Conservation (phyloP, 2,113 vertebrate species). For the Lophius piscatorius region DNA sequence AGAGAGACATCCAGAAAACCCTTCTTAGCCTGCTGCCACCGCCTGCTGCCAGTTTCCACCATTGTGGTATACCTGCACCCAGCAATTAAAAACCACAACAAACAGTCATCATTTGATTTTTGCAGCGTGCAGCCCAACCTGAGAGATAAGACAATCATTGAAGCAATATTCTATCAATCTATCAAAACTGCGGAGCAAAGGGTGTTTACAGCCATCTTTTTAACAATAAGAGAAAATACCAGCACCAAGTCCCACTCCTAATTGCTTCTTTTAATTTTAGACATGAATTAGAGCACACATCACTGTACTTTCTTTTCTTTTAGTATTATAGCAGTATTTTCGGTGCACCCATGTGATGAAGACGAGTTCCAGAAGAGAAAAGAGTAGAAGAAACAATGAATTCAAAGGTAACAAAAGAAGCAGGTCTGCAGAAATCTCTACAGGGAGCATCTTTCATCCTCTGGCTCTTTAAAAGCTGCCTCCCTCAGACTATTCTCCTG, state of each 20-base stretch:
- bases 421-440: conserved; percentile 52
- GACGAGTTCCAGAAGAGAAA: conserved; percentile 13
- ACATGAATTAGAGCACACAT: conserved; percentile 1
- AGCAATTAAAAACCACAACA: conserved; percentile 41
- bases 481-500: conserved; percentile 51
- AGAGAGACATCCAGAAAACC: too few relatives aligned
- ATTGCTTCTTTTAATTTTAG: background rate
- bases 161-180: too few relatives aligned
- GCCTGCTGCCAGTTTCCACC: conserved; percentile 22
- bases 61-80: conserved; percentile 15
- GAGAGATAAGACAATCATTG: conserved; percentile 44
- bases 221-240: conserved; percentile 12
- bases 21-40: too few relatives aligned
- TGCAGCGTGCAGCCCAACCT: conserved; percentile 13
- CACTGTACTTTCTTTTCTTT: background rate
- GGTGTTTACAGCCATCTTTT: conserved; percentile 2
- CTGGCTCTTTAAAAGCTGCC: conserved; percentile 54
- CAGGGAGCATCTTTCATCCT: conserved; percentile 49
- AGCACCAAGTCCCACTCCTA: background rate
- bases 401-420: conserved; percentile 37
- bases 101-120: conserved; percentile 42
- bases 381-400: conserved; percentile 21
- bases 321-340: conserved; percentile 14
- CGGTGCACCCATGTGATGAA: conserved; percentile 18
- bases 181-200: conserved; percentile 7